Evolutionary conservation across 2,113 vertebrate genomes (phyloP), one percentile per base, ranked within the genome.

Genomic region (Pseudois nayaur): DNA sequence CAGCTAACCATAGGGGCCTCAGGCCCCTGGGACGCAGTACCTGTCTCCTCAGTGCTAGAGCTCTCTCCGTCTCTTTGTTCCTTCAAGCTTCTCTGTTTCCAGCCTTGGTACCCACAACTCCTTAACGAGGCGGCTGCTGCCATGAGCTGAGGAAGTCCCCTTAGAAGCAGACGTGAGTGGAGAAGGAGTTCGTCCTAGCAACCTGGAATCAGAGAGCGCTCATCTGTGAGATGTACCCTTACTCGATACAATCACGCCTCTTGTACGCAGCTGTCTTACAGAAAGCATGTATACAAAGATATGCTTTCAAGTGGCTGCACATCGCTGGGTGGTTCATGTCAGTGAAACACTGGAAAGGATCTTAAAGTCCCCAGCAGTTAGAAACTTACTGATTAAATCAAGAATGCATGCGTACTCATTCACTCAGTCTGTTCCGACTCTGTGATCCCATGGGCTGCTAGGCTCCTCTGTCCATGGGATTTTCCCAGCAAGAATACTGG

Each of bases 281-380:
- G 71, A 13, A 7, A 27, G 17, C 48, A 10, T 13, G 3, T 19
- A 8, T 23, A 1, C 40, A 27, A 50, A 74, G 43, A 15, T 0
- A 9, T 2, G 4, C 5, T 76, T 45, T 9, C 1, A 8, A 4
- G 6, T 79, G 4, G 33, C 12, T n/a, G 3, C 25, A 3, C 45
- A 1, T 13, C 2, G 4, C 55, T 48, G 15, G 3, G 23, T 29
- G 43, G 45, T 40, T 71, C 45, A 10, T 25, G 9, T 6, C 3
- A 25, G n/a, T 15, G 36, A 90, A 54, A 93, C 3, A 7, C 48
- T 50, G 29, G 45, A 29, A 54, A 29, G 29, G 74, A 54, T 43
- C 59, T 17, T n/a, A 60, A 93, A 55, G 82, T 76, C 60, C 36
- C 60, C 36, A 59, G 48, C 83, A 48, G 59, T 59, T 45, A 62